These are phyloP conservation scores for Bagarius yarrelli DNA, from an alignment of 2,113 vertebrate genomes.

Conservation along the genomic window DNA sequence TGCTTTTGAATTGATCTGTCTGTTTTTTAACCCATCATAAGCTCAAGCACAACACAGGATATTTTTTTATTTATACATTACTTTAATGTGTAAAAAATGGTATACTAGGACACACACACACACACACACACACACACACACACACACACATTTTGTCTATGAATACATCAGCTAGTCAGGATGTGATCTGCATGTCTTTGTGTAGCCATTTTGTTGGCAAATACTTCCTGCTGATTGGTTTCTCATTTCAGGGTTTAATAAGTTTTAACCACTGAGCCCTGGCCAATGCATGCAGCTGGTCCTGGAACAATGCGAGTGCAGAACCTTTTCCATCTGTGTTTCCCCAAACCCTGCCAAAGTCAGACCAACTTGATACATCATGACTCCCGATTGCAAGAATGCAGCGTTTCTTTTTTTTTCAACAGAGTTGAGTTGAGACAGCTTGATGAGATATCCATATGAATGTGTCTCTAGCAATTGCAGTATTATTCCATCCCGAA, in stretches of 20 bases:
- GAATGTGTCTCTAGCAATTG: conserved; percentile 81
- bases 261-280: conserved; percentile 83
- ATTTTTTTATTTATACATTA: neutral
- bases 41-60: conserved; percentile 1
- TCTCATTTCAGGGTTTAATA: conserved; percentile 86
- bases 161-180: neutral
- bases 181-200: neutral
- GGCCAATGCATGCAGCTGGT: conserved; percentile 83
- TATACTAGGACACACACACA: neutral
- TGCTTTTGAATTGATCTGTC: neutral
- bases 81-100: neutral
- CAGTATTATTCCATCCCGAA: conserved; percentile 79
- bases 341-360: conserved; percentile 88
- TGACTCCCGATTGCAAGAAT: conserved; percentile 98
- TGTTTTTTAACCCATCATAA: neutral
- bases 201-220: neutral
- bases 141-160: neutral
- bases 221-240: conserved; percentile 58
- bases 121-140: neutral
- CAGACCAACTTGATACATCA: conserved; percentile 96
- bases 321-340: conserved; percentile 80
- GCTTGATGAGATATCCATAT: conserved; percentile 89
- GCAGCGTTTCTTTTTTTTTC: conserved; percentile 83
- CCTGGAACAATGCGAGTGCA: conserved; percentile 77
- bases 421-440: conserved; percentile 62